These are phyloP conservation scores for Epirrhoe tristata DNA, from an alignment of 2,888 invertebrate genomes.

Conservation along the genomic window DNA sequence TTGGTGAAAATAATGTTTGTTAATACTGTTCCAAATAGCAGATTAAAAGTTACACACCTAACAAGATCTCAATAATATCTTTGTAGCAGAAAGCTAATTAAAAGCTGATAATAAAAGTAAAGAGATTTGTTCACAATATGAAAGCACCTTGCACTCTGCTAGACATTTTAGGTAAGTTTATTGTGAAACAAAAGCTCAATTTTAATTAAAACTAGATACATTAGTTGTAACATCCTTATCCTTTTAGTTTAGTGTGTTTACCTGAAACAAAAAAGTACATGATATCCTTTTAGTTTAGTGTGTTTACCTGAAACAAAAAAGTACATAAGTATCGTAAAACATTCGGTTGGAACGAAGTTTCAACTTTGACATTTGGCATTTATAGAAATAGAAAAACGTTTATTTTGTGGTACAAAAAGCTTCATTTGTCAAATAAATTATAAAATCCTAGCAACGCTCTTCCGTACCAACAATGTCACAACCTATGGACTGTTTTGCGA, in stretches of 20 bases:
- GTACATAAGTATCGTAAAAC: no score
- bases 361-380: no score
- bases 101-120: conserved; percentile 4
- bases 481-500: no score
- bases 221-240: conserved; percentile 33
- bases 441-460: no score
- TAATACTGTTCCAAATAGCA: conserved; percentile 30
- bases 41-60: conserved; percentile 13
- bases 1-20: conserved; percentile 18
- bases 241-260: conserved; percentile 79
- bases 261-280: conserved; percentile 79
- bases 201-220: conserved; percentile 36
- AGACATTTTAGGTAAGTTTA: conserved; percentile 1
- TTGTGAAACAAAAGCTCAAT: conserved; percentile 18
- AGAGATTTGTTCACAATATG: conserved; percentile 9
- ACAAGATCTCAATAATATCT: conserved; percentile 22
- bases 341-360: no score
- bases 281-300: no score
- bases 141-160: conserved; percentile 6
- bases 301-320: conserved; percentile 13
- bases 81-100: conserved; percentile 13
- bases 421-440: no score
- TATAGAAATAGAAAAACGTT: no score
- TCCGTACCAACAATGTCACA: no score
- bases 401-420: no score